phyloP scores from a whole-genome alignment of 2,797 vertebrate species.

The Arrhamphus sclerolepis region DNA sequence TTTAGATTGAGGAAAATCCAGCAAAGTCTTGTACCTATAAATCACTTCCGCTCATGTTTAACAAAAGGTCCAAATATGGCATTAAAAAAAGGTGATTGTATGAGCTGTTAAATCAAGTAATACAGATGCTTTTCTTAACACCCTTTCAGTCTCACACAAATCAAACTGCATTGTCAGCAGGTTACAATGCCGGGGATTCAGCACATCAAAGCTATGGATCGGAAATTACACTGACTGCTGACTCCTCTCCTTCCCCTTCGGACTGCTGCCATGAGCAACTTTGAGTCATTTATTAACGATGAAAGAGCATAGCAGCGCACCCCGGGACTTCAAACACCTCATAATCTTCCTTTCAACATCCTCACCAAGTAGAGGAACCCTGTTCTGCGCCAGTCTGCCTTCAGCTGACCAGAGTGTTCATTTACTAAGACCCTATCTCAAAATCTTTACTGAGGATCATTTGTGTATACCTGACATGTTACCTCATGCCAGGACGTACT shows the following conservation, averaged over 20 bases:
- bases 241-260: conserved; percentile 27
- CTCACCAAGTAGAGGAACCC: conserved; percentile 46
- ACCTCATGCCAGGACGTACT: no score
- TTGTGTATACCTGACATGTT: background rate
- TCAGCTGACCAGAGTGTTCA: conserved; percentile 17
- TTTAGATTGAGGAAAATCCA: background rate
- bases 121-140: conserved; percentile 21
- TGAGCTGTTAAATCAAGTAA: background rate
- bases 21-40: background rate
- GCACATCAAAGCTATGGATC: conserved; percentile 68
- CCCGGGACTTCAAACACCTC: conserved; percentile 59
- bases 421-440: conserved; percentile 15
- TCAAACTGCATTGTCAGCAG: conserved; percentile 59
- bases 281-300: conserved; percentile 64
- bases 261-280: conserved; percentile 66
- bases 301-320: conserved; percentile 50
- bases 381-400: conserved; percentile 10
- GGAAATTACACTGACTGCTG: conserved; percentile 61
- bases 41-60: background rate
- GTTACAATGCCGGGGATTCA: conserved; percentile 58
- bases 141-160: conserved; percentile 25
- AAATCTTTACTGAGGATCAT: conserved; percentile 2
- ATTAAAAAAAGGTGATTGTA: background rate
- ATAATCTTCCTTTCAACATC: conserved; percentile 55
- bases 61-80: background rate